Evolutionary conservation across 2,113 vertebrate genomes (phyloP), one percentile per base, ranked within the genome.

Genomic region (Chaetura pelagica): DNA sequence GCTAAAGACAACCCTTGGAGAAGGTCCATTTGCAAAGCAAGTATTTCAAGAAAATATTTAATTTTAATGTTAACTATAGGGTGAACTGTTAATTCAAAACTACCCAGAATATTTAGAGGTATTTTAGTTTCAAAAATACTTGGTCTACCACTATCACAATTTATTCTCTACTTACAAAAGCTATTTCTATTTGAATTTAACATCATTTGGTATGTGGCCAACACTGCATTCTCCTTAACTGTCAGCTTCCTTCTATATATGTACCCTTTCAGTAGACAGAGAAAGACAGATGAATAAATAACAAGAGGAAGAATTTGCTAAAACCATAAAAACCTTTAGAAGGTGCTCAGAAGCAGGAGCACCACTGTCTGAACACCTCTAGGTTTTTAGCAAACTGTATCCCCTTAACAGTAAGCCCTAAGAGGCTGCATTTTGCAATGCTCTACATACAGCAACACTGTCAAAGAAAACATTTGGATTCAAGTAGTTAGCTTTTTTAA

Each of bases 41-140:
- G 59, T 44, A 87, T 48, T 87, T 77, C 29, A 93, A 74, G 69
- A 81, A 74, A 92, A 73, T 20, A 64, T 32, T 92, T 72, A 8
- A 87, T 77, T 78, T 89, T 22, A 72, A 74, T 34, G 76, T 75
- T 84, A 95, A 74, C 80, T 84, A n/a, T 3, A 78, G 44, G 26
- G 74, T 30, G 46, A 91, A 81, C 44, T 57, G 35, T 40, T 93
- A 90, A 80, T 90, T 81, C 54, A 94, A 95, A 80, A 23, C 55
- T 81, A 95, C 24, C 11, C n/a, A 57, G 29, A 42, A 69, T 67
- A 96, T 81, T 90, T 30, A 57, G 58, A 74, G 76, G 48, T 80
- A 77, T 80, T 93, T 93, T 42, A 58, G 75, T 68, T 88, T 63
- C 68, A 84, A 77, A 90, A 93, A 87, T 77, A 81, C 59, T 81